Evolutionary conservation across 2,888 invertebrate genomes (phyloP).

Genomic region (Prenolepis imparis): DNA sequence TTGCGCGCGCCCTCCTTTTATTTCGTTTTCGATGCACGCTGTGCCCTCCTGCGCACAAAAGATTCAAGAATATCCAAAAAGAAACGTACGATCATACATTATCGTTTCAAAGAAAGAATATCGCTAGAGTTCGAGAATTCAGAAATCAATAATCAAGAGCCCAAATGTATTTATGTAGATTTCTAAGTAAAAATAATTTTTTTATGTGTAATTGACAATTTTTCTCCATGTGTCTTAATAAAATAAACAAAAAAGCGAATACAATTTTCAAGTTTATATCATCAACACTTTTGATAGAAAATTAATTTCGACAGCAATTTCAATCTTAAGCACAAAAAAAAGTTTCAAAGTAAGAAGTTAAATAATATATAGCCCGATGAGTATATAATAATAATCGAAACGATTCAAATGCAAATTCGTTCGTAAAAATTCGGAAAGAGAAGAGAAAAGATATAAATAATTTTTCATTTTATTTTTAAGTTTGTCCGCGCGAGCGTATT

Average conservation of each 20-base stretch:
- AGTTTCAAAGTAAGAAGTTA: background rate
- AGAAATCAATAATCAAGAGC: background rate
- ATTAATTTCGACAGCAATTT: background rate
- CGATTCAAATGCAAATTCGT: conserved; percentile 19
- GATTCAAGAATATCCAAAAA: conserved; percentile 32
- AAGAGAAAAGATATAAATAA: background rate
- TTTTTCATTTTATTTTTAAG: background rate
- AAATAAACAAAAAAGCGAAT: background rate
- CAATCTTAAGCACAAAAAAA: background rate
- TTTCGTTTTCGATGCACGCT: conserved; percentile 58
- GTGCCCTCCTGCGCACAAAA: conserved; percentile 47
- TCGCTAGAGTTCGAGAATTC: background rate
- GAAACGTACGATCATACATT: conserved; percentile 9
- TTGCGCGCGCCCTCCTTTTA: conserved; percentile 69
- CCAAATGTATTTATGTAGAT: background rate
- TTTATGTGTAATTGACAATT: background rate
- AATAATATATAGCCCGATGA: background rate
- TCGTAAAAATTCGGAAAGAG: background rate
- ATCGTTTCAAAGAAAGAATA: conserved; percentile 17
- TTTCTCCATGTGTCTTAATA: background rate
- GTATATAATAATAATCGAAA: background rate
- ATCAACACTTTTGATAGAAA: background rate
- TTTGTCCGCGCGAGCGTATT: background rate
- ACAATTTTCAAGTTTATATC: background rate
- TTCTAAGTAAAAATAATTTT: background rate